Evolutionary conservation across 2,797 vertebrate genomes (phyloP).

Genomic region (Sternarchorhynchus goeldii): DNA sequence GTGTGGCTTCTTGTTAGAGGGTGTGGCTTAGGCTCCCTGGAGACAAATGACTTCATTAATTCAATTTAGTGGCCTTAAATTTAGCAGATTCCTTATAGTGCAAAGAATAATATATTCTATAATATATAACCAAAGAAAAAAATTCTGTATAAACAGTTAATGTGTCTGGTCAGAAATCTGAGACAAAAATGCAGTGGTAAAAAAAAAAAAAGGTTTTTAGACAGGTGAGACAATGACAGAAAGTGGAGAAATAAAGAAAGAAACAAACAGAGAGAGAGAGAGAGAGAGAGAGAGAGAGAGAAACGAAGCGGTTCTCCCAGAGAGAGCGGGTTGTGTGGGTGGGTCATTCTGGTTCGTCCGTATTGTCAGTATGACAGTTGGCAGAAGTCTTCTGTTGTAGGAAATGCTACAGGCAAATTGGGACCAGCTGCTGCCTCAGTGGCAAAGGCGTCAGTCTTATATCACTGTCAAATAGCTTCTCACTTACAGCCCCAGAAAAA

Average conservation of each 20-base stretch:
- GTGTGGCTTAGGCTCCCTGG: slow-evolving; percentile 46
- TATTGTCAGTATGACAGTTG: slow-evolving; percentile 54
- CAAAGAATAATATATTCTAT: background rate
- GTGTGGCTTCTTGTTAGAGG: slow-evolving; percentile 20
- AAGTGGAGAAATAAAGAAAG: no score
- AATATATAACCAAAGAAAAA: background rate
- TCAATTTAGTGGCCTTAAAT: slow-evolving; percentile 53
- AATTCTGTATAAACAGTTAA: background rate
- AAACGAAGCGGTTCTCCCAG: slow-evolving; percentile 25
- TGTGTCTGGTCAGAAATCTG: no score
- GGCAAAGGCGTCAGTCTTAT: slow-evolving; percentile 39
- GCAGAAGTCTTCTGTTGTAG: slow-evolving; percentile 47
- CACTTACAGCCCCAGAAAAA: slow-evolving; percentile 21
- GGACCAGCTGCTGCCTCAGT: slow-evolving; percentile 41
- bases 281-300: background rate
- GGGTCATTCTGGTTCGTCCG: slow-evolving; percentile 48
- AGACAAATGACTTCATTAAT: slow-evolving; percentile 55
- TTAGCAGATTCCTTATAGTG: slow-evolving; percentile 51
- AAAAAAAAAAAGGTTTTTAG: no score
- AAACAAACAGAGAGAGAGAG: background rate
- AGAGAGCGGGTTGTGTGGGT: slow-evolving; percentile 27
- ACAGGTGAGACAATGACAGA: no score
- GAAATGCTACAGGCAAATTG: slow-evolving; percentile 44
- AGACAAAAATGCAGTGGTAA: background rate
- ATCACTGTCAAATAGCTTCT: slow-evolving; percentile 42